These are phyloP conservation scores for Drosophila kanekoi DNA, from an alignment of 2,888 invertebrate genomes.

Conservation along the genomic window DNA sequence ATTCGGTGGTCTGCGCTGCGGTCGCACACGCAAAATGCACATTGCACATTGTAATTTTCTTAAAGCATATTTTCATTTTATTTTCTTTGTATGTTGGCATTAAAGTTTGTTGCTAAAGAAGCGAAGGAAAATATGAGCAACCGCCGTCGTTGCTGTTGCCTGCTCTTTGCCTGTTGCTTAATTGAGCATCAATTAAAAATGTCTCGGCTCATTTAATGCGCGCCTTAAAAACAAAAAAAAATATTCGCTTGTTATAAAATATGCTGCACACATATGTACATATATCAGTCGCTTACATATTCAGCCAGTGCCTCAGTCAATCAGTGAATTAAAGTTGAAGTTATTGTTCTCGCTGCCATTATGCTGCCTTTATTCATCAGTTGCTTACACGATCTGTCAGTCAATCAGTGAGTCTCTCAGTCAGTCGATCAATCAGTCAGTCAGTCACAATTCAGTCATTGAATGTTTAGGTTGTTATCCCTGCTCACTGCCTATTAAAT, in stretches of 20 bases:
- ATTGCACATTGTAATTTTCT: not conserved
- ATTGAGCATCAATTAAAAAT: conserved; percentile 79
- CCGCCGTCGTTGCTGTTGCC: conserved; percentile 16
- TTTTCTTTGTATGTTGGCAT: not conserved
- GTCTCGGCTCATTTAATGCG: conserved; percentile 74
- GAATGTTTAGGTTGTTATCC: not conserved
- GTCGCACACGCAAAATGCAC: not conserved
- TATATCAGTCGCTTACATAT: conserved; percentile 23
- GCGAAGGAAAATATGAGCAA: conserved; percentile 10
- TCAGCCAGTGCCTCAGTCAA: conserved; percentile 9
- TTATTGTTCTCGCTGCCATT: no score
- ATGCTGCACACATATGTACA: conserved; percentile 35
- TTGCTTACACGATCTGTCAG: no score
- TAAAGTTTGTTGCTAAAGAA: not conserved
- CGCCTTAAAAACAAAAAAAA: conserved; percentile 42
- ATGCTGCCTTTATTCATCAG: no score
- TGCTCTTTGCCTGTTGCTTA: conserved; percentile 58
- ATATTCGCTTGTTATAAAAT: conserved; percentile 24
- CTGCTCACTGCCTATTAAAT: conserved; percentile 6
- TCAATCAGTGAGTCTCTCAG: no score
- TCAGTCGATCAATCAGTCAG: no score
- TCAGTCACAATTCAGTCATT: no score
- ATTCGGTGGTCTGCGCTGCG: not conserved
- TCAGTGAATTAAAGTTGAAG: not conserved
- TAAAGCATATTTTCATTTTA: not conserved